phyloP scores from a whole-genome alignment of 2,113 vertebrate genomes.

The Platanista minor region DNA sequence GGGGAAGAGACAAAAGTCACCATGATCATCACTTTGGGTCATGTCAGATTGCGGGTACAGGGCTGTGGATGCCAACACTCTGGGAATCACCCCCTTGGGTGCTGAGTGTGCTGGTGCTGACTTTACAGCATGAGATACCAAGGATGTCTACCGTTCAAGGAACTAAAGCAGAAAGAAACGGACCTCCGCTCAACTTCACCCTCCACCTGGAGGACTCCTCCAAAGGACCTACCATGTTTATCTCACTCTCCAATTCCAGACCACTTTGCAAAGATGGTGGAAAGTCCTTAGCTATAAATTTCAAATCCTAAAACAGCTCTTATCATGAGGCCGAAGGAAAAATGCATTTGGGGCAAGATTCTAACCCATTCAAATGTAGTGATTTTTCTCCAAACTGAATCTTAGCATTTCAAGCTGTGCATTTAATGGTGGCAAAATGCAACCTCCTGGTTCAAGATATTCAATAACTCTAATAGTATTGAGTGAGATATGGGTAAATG shows the following conservation, averaged over 20 bases:
- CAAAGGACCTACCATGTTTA: not conserved
- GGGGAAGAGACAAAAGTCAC: not conserved
- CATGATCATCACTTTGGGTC: not conserved
- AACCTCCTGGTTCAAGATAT: conserved; percentile 59
- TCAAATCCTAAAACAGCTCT: not conserved
- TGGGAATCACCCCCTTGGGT: not conserved
- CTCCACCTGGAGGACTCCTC: not conserved
- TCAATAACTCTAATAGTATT: conserved; percentile 64
- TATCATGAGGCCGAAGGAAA: conserved; percentile 4
- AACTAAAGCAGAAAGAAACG: not conserved
- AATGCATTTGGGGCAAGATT: conserved; percentile 46
- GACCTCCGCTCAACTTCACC: not conserved
- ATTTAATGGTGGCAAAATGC: conserved; percentile 50
- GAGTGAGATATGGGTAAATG: conserved; percentile 48
- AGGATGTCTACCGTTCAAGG: not conserved
- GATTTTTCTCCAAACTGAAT: conserved; percentile 63
- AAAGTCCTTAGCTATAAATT: conserved; percentile 14
- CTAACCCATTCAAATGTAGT: conserved; percentile 34
- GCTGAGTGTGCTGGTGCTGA: not conserved
- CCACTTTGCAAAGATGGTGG: not conserved
- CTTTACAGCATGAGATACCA: not conserved
- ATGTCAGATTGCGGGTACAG: not conserved
- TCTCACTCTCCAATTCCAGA: not conserved
- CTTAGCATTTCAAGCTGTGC: conserved; percentile 57
- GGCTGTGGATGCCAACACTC: not conserved